Evolutionary conservation across 2,113 vertebrate species (phyloP), one percentile per base, ranked within the genome.

Genomic region (Sinocyclocheilus anophthalmus): DNA sequence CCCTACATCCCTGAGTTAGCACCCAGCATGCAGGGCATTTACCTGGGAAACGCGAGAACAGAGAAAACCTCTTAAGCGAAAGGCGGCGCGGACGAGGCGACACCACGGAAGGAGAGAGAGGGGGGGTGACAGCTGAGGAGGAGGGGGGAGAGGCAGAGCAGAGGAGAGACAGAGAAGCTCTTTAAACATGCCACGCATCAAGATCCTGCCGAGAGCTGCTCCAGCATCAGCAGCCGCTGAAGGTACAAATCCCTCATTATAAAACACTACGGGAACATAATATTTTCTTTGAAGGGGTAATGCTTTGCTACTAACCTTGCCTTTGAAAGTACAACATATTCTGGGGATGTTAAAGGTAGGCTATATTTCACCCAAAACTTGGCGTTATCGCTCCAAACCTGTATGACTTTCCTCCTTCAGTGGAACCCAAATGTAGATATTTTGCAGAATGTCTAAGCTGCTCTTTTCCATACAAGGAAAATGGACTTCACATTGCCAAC

Each of bases 1-100:
- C 33, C 77, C 0, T 50, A 42, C 3, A 26, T 5, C 45, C 26
- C 16, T 48, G 42, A 80, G n/a, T n/a, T n/a, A n/a, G n/a, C n/a
- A n/a, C n/a, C n/a, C 85, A 53, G 53, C 86, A 78, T 88, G 91
- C 87, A 85, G 75, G 33, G 39, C 57, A 39, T 70, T 93, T 97
- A n/a, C n/a, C n/a, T 97, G 96, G 92, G 86, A 95, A 94, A 90
- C 95, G 94, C 93, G 94, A 94, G 92, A 96, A 95, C 88, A 96
- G 90, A 92, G 96, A 96, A 92, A 94, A 95, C 92, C 93, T 94
- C 92, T 96, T 96, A 93, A 95, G 92, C 88, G 95, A 94, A 86
- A 94, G 95, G 91, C 91, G 94, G 83, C 95, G 90, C n/a, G 92
- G 95, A 92, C 92, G 94, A 92, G 94, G 92, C 57, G 93, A 93